Evolutionary conservation across 1,140 invertebrate species (phyloP).

Genomic region (Glomeris maerens): DNA sequence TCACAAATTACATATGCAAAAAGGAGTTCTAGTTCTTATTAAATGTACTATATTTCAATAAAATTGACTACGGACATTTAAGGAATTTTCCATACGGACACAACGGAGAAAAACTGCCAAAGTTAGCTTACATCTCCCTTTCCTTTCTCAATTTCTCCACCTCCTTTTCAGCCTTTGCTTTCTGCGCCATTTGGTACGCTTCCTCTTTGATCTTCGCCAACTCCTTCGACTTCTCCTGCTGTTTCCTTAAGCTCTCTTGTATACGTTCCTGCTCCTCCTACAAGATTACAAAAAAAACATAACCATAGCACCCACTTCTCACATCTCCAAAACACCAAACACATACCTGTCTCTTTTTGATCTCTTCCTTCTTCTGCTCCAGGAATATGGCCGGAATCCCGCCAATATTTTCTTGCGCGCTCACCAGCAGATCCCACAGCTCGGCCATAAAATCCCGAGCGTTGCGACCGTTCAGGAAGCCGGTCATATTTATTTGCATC

Average conservation of each 20-base stretch:
- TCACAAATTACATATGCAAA: too few species aligned
- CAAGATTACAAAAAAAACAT: constrained; percentile 12
- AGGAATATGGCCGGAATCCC: constrained; percentile 87
- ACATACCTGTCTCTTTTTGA: constrained; percentile 44
- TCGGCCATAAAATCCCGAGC: constrained; percentile 94
- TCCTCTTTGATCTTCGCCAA: constrained; percentile 2
- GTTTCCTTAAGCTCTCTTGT: constrained; percentile 38
- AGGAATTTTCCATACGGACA: not conserved
- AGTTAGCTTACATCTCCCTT: constrained; percentile 17
- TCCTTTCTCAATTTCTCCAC: constrained; percentile 23
- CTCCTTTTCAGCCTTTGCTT: too few species aligned
- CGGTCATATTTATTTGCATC: constrained; percentile 99
- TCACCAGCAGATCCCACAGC: constrained; percentile 85
- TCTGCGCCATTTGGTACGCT: not conserved
- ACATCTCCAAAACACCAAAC: not conserved
- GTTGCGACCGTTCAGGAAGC: constrained; percentile 96
- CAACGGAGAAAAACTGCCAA: not conserved
- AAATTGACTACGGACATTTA: not conserved
- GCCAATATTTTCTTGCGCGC: constrained; percentile 83
- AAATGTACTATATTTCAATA: not conserved
- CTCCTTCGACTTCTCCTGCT: constrained; percentile 23
- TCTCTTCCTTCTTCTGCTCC: constrained; percentile 92
- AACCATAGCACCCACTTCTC: not conserved
- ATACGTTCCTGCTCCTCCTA: constrained; percentile 58
- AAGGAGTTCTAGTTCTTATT: not conserved